Evolutionary conservation across 2,113 vertebrate species (phyloP).

Genomic region (Colossoma macropomum): DNA sequence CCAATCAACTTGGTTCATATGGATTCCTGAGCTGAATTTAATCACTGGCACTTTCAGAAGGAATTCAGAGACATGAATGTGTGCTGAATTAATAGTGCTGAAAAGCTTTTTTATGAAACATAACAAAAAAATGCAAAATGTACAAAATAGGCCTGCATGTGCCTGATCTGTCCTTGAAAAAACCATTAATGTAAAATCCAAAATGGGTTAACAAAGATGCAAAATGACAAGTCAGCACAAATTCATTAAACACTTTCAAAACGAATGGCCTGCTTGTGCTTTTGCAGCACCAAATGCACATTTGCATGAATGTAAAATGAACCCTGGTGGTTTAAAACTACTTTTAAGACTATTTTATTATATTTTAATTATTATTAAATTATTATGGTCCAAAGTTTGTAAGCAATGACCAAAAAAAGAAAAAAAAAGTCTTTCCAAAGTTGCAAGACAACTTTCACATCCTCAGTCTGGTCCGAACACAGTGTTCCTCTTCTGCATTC

Average conservation of each 20-base stretch:
- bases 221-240: not conserved
- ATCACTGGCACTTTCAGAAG: constrained; percentile 4
- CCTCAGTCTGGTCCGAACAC: not conserved
- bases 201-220: not conserved
- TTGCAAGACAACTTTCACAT: constrained; percentile 19
- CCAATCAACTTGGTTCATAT: constrained; percentile 22
- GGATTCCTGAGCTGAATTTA: constrained; percentile 21
- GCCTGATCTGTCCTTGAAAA: too few species aligned
- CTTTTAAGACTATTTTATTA: not conserved
- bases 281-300: not conserved
- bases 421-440: not conserved
- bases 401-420: not conserved
- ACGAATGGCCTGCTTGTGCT: not conserved
- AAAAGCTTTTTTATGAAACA: not conserved
- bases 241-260: not conserved
- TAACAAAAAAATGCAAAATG: not conserved
- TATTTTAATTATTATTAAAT: not conserved
- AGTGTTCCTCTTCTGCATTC: constrained; percentile 13
- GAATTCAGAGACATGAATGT: not conserved
- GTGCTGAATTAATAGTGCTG: not conserved
- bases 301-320: not conserved
- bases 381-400: not conserved
- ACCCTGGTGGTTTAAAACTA: not conserved
- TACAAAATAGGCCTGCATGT: too few species aligned
- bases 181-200: too few species aligned